A percentile compares a stretch with the other conserved stretches of the same genome.
Conservation (phyloP, 2,113 vertebrate genomes). For the zebrafish (Danio rerio) region GRCz12tu NC_133187.1:39282001-39282500, state of each 20-base stretch:
- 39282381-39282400: too few species aligned
- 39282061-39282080: neutral
- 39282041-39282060: slow-evolving; percentile 11
- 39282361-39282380: too few species aligned
- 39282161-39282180: slow-evolving; percentile 12
- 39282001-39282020: neutral
- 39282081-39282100: slow-evolving; percentile 26
- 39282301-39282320: too few species aligned
- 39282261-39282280: slow-evolving; percentile 22
- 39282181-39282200: neutral
- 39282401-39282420: too few species aligned
- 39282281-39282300: neutral
- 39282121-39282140: slow-evolving; percentile 9
- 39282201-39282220: neutral
- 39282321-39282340: too few species aligned
- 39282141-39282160: slow-evolving; percentile 20
- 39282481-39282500: too few species aligned
- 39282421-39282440: too few species aligned
- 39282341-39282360: too few species aligned
- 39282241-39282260: neutral
- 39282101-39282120: neutral
- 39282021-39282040: slow-evolving; percentile 21
- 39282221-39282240: slow-evolving; percentile 19
- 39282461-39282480: too few species aligned
- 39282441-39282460: too few species aligned